Evolutionary conservation across 1,140 invertebrate genomes (phyloP), one percentile per base, ranked within the genome.

Genomic region (Protaetia brevitarsis): DNA sequence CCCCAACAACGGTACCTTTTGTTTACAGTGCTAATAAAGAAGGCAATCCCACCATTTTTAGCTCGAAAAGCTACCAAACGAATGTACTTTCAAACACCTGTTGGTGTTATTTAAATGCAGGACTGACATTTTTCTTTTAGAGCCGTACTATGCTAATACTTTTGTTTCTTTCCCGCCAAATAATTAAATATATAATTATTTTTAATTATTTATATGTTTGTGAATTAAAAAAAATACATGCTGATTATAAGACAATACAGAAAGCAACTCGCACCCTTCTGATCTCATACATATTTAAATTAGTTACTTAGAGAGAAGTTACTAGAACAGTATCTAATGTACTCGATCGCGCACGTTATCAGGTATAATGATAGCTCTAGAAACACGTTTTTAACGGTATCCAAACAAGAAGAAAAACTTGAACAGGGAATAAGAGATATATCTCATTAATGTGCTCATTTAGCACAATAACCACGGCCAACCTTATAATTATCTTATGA

Each of bases 1-100:
- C 41, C 16, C 41, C 26, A 23, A 51, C 41, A 51, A 51, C 41
- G 41, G 41, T 19, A 19, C 11, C 13, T 51, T 51, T 51, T 51
- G 41, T 51, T 51, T 51, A 51, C 41, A 3, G 41, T 51, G 41
- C 41, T 51, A 51, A 51, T 51, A 51, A 51, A 19, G 41, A 21
- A 51, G 41, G 41, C 19, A 51, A 19, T 51, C 19, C 19, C n/a
- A n/a, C n/a, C n/a, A n/a, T n/a, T 51, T 51, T 51, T 13, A 19
- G 10, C n/a, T 13, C 34, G 16, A 37, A 37, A 37, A 11, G 8
- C 19, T 23, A 51, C 13, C 21, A 51, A 23, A 19, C 41, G 19
- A 51, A 21, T 51, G 41, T 51, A 51, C 21, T 23, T 51, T 51
- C 26, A 19, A 23, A 51, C 41, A 51, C 41, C 41, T 51, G 41